Conservation (phyloP, 2,888 invertebrate genomes). For the Leucophenga montana region DNA sequence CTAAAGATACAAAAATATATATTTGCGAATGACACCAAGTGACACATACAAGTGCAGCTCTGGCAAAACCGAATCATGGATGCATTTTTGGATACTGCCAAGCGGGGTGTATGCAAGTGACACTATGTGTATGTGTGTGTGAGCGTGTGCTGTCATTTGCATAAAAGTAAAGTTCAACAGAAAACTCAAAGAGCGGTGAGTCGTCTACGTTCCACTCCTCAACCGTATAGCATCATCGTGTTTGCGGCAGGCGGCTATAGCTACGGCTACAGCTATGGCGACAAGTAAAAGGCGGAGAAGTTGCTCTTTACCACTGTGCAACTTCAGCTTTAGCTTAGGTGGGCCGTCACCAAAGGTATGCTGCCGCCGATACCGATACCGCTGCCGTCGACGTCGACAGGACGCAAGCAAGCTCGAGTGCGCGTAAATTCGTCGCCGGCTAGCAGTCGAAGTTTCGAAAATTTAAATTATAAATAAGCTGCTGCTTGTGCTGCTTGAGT, state of each 20-base stretch:
- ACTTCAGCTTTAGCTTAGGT: no score
- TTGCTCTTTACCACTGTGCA: neutral
- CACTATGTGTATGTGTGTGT: constrained; percentile 27
- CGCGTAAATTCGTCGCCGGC: neutral
- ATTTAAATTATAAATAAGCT: constrained; percentile 66
- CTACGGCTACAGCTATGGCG: neutral
- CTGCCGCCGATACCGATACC: neutral
- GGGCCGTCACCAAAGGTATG: neutral
- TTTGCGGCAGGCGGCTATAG: neutral
- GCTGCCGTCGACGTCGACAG: neutral
- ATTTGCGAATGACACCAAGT: constrained; percentile 58
- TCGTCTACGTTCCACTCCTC: no score
- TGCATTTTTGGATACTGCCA: neutral
- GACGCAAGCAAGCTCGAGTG: neutral
- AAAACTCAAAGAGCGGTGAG: constrained; percentile 13
- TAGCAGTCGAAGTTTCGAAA: constrained; percentile 51
- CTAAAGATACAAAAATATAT: constrained; percentile 9
- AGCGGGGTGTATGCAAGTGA: neutral
- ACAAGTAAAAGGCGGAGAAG: constrained; percentile 5
- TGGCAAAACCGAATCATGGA: no score
- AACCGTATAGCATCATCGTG: no score
- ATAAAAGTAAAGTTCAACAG: constrained; percentile 62
- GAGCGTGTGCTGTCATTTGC: constrained; percentile 58
- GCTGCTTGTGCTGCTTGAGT: constrained; percentile 27
- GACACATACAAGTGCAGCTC: constrained; percentile 33